These are phyloP conservation scores for Chionis minor DNA, from an alignment of 2,113 vertebrate species.

Conservation along the genomic window DNA sequence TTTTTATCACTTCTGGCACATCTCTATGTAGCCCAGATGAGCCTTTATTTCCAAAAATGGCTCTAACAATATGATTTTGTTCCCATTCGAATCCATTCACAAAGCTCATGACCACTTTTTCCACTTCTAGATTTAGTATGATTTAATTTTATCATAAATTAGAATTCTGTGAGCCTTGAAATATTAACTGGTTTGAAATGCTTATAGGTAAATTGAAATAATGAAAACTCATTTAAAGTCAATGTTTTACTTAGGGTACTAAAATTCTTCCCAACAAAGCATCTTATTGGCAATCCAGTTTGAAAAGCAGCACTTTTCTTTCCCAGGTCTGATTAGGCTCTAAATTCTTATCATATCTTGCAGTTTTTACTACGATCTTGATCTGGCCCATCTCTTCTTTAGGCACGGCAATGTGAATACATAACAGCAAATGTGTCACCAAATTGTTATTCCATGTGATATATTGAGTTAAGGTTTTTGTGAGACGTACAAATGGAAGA, in stretches of 20 bases:
- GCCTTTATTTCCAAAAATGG: constrained; percentile 33
- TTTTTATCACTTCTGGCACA: not conserved
- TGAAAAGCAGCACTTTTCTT: not conserved
- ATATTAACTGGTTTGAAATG: not conserved
- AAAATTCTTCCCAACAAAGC: not conserved
- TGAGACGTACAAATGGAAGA: not conserved
- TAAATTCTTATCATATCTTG: not conserved
- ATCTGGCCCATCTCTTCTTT: not conserved
- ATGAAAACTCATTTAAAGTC: not conserved
- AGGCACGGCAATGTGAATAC: not conserved
- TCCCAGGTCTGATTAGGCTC: not conserved
- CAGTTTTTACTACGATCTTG: not conserved
- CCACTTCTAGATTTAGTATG: not conserved
- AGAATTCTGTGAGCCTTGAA: not conserved
- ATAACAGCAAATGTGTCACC: not conserved
- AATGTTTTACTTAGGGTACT: not conserved
- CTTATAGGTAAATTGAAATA: not conserved
- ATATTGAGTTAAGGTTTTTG: not conserved
- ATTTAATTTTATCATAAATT: constrained; percentile 30
- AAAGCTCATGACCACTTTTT: constrained; percentile 7
- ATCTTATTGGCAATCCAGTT: not conserved
- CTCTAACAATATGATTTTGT: not conserved
- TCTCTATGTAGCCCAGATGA: not conserved
- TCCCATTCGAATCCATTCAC: not conserved
- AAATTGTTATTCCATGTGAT: not conserved